These are phyloP conservation scores for Drosophila neonasuta DNA, from an alignment of 2,888 invertebrate genomes.

Conservation along the genomic window DNA sequence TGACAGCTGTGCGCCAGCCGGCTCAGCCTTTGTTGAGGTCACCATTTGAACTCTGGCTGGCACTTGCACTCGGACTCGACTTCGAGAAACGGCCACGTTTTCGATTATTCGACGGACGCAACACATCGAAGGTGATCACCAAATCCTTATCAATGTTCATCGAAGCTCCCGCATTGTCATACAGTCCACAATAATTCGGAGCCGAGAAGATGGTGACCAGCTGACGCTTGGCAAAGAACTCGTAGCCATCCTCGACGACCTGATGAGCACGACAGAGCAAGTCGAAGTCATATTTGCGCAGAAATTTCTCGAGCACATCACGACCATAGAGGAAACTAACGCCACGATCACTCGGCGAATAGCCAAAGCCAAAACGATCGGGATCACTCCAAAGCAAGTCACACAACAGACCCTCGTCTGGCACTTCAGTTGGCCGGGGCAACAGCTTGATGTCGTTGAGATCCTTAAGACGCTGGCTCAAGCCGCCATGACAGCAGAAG, in stretches of 20 bases:
- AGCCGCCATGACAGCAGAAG: constrained; percentile 89
- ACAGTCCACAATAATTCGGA: constrained; percentile 98
- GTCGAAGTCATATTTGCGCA: constrained; percentile 96
- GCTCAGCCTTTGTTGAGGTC: constrained; percentile 5
- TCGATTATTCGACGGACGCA: constrained; percentile 12
- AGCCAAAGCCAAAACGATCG: constrained; percentile 97
- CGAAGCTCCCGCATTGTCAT: constrained; percentile 99
- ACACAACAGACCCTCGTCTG: constrained; percentile 96
- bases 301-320: constrained; percentile 85
- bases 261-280: constrained; percentile 97
- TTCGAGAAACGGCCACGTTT: constrained; percentile 2
- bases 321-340: constrained; percentile 85
- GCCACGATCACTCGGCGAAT: constrained; percentile 93
- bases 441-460: constrained; percentile 98
- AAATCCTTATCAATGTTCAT: constrained; percentile 99
- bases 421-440: constrained; percentile 98
- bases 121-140: constrained; percentile 91
- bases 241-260: constrained; percentile 99
- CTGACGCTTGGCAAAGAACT: constrained; percentile 98
- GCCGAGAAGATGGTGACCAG: constrained; percentile 98
- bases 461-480: constrained; percentile 92
- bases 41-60: background rate
- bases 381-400: constrained; percentile 98
- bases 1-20: constrained; percentile 35
- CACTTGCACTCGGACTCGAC: background rate